These are phyloP conservation scores for Onychomys leucogaster DNA, from an alignment of 2,797 vertebrate species.

Conservation along the genomic window DNA sequence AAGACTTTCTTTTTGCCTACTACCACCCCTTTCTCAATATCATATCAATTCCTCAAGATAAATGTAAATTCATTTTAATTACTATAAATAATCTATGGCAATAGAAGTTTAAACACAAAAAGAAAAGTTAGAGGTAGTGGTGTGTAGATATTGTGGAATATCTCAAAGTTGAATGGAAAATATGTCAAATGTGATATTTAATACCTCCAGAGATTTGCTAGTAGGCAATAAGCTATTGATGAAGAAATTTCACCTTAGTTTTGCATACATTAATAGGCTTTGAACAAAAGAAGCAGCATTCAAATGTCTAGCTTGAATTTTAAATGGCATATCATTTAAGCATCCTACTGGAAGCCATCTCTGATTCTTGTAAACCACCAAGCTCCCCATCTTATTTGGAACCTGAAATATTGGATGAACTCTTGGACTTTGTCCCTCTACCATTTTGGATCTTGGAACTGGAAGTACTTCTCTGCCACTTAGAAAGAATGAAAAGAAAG, in stretches of 20 bases:
- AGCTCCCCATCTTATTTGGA: not conserved
- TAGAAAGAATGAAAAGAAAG: not conserved
- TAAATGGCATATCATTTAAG: not conserved
- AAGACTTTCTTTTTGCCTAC: not conserved
- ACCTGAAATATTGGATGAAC: not conserved
- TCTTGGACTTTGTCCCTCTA: not conserved
- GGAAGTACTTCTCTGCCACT: not conserved
- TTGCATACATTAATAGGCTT: not conserved
- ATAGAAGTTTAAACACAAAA: not conserved
- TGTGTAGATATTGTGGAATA: not conserved
- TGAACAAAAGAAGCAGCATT: not conserved
- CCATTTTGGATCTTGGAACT: not conserved
- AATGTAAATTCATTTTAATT: constrained; percentile 72
- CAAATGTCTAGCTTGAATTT: not conserved
- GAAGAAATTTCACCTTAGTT: constrained; percentile 11
- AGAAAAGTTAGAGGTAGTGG: not conserved
- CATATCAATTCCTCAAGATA: constrained; percentile 57
- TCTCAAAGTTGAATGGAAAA: not conserved
- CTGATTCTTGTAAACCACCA: not conserved
- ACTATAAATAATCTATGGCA: not conserved
- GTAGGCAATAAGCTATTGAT: not conserved
- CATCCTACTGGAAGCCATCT: not conserved
- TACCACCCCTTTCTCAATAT: not conserved
- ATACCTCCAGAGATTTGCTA: not conserved
- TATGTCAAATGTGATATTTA: not conserved